These are phyloP conservation scores for Micrasema minimum DNA, from an alignment of 1,140 invertebrate species.

Conservation along the genomic window DNA sequence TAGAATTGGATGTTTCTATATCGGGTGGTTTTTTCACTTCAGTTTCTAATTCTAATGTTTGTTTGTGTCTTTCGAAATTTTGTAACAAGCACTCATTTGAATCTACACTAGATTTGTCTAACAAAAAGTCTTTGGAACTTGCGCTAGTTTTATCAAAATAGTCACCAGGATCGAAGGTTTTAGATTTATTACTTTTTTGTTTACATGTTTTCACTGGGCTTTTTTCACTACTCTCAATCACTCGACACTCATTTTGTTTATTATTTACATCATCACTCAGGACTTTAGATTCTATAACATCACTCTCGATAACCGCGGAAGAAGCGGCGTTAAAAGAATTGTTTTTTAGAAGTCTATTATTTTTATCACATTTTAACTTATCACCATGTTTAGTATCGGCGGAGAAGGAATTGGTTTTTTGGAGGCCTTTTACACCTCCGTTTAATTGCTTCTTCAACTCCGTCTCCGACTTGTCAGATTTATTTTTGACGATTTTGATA, in stretches of 20 bases:
- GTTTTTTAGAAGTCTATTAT: constrained; percentile 62
- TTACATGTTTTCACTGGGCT: constrained; percentile 37
- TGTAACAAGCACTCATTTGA: constrained; percentile 60
- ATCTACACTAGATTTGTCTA: constrained; percentile 68
- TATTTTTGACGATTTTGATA: constrained; percentile 60
- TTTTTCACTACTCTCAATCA: constrained; percentile 48
- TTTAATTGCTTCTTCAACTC: constrained; percentile 61
- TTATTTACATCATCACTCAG: constrained; percentile 15
- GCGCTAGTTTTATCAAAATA: constrained; percentile 70
- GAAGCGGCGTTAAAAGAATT: constrained; percentile 55
- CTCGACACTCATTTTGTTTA: constrained; percentile 28
- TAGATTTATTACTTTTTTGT: constrained; percentile 47
- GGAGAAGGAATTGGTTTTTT: constrained; percentile 55
- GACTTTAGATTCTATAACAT: not conserved
- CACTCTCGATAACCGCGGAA: constrained; percentile 40
- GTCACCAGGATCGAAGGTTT: constrained; percentile 54
- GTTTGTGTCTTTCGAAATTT: constrained; percentile 49
- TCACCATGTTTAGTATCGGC: constrained; percentile 57
- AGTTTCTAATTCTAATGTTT: constrained; percentile 57
- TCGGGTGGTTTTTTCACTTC: constrained; percentile 63
- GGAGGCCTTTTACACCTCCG: constrained; percentile 58
- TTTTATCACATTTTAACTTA: constrained; percentile 62
- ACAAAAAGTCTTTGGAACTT: constrained; percentile 72
- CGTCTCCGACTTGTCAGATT: constrained; percentile 56
- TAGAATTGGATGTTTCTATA: constrained; percentile 68